Percentiles rank a stretch among this genome's conserved stretches.
These are phyloP conservation scores for Sciurus vulgaris DNA, from an alignment of 2,797 vertebrate genomes.

Conservation along the genomic window DNA sequence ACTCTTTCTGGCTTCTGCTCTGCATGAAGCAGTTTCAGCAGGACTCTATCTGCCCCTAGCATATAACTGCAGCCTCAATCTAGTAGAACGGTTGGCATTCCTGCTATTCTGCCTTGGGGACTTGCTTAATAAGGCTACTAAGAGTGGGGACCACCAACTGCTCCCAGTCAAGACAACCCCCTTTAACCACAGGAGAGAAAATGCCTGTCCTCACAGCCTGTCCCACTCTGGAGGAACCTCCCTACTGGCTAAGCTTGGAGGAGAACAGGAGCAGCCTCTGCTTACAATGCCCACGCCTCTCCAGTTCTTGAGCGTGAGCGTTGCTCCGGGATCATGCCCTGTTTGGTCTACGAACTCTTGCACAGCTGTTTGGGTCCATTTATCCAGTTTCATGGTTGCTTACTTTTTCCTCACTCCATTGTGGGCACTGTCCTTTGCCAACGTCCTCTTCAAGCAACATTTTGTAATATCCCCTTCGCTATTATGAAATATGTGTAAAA, in stretches of 20 bases:
- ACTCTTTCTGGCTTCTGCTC: neutral
- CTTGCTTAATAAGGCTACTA: neutral
- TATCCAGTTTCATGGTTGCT: neutral
- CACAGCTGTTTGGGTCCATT: neutral
- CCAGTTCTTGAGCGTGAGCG: neutral
- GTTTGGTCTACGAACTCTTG: neutral
- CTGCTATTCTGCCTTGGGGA: neutral
- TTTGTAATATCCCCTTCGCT: neutral
- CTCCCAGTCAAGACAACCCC: neutral
- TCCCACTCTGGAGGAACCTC: neutral
- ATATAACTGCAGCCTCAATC: neutral
- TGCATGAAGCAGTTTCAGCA: neutral
- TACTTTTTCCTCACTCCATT: neutral
- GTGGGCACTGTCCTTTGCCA: neutral
- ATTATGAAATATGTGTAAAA: neutral
- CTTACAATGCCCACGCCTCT: neutral
- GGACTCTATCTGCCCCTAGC: neutral
- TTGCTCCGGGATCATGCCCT: neutral
- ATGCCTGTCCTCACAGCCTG: neutral
- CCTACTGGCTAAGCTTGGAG: neutral
- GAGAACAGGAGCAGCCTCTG: neutral
- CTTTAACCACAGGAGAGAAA: neutral
- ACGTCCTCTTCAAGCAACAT: neutral
- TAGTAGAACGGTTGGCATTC: neutral
- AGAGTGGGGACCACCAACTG: neutral